phyloP scores from a whole-genome alignment of 2,113 vertebrate species.

The Sinocyclocheilus anophthalmus region DNA sequence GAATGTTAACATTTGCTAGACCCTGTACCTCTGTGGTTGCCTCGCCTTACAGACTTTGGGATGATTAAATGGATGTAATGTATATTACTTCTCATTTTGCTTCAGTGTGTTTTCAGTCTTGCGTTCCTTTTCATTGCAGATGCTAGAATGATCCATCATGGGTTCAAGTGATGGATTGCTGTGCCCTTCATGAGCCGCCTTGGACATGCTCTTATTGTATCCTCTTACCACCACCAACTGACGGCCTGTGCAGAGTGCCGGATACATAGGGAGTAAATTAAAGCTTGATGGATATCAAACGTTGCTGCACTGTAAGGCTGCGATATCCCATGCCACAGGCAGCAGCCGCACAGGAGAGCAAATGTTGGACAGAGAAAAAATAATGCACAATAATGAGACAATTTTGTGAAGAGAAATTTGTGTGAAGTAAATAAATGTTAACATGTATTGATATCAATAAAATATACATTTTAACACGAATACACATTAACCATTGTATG shows the following conservation, averaged over 20 bases:
- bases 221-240: slow-evolving; percentile 70
- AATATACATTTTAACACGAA: background rate
- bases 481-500: no score
- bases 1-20: slow-evolving; percentile 39
- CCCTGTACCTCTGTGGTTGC: slow-evolving; percentile 54
- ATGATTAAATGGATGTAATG: slow-evolving; percentile 80
- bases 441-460: background rate
- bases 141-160: slow-evolving; percentile 72
- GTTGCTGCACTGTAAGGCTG: slow-evolving; percentile 66
- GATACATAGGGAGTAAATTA: slow-evolving; percentile 71
- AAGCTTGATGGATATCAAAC: slow-evolving; percentile 68
- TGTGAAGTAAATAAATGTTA: background rate
- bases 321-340: slow-evolving; percentile 62
- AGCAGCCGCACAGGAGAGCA: slow-evolving; percentile 57
- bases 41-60: slow-evolving; percentile 58
- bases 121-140: slow-evolving; percentile 75
- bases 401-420: background rate
- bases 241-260: slow-evolving; percentile 67
- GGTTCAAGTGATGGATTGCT: slow-evolving; percentile 72
- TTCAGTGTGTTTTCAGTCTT: slow-evolving; percentile 71
- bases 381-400: slow-evolving; percentile 71
- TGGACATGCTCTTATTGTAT: slow-evolving; percentile 77
- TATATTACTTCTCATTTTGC: slow-evolving; percentile 72
- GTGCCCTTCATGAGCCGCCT: slow-evolving; percentile 73
- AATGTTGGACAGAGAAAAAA: slow-evolving; percentile 70